Conservation (phyloP, 2,797 vertebrate genomes). For the Enteromius afrohamiltoni region DNA sequence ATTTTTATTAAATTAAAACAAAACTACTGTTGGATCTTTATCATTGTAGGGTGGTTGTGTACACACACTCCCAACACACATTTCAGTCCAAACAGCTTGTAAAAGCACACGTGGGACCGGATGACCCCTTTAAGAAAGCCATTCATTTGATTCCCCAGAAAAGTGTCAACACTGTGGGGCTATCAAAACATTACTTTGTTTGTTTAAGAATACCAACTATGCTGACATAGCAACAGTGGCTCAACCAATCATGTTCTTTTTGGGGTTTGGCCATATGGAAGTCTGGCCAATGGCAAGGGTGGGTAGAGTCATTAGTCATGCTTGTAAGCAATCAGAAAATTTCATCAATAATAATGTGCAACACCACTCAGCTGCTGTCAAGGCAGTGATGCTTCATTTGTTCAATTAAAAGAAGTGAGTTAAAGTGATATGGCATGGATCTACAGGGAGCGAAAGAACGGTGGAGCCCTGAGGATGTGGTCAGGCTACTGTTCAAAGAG, state of each 20-base stretch:
- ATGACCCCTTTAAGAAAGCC: not conserved
- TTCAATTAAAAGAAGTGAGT: not conserved
- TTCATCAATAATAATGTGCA: not conserved
- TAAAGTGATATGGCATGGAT: conserved; percentile 45
- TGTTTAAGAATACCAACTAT: not conserved
- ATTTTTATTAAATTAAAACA: too few relatives aligned
- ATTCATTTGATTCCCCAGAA: not conserved
- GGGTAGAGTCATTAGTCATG: not conserved
- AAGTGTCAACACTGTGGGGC: not conserved
- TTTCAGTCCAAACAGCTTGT: too few relatives aligned
- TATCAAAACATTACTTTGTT: not conserved
- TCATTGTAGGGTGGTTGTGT: too few relatives aligned
- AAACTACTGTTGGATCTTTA: too few relatives aligned
- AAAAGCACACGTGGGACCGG: too few relatives aligned
- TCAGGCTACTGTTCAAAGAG: conserved; percentile 62
- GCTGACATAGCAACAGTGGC: not conserved
- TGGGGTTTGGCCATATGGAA: not conserved
- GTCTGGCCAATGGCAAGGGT: not conserved
- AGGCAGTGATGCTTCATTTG: not conserved
- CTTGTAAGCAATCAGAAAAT: not conserved
- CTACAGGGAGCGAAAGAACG: conserved; percentile 57
- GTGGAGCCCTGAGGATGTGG: conserved; percentile 39
- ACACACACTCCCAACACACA: too few relatives aligned
- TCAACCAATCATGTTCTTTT: not conserved
- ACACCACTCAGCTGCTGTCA: not conserved